Evolutionary conservation across 37 sponge, comb jelly and placozoan species (phyloP).

Genomic region (Amphimedon queenslandica): DNA sequence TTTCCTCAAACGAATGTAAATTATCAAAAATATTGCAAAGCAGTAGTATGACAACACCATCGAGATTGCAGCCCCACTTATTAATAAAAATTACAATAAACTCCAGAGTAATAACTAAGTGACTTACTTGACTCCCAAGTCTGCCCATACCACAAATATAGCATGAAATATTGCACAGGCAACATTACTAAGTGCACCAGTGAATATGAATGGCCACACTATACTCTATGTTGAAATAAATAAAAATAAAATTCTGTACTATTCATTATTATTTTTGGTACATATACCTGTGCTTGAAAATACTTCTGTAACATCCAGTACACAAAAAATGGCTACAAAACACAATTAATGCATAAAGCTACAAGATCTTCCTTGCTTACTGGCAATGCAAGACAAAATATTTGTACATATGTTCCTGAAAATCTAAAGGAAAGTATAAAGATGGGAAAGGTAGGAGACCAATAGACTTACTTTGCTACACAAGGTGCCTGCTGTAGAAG

Average conservation of each 20-base stretch:
- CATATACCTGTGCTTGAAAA: constrained; percentile 34
- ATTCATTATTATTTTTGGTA: background rate
- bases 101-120: background rate
- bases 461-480: constrained; percentile 29
- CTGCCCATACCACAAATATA: constrained; percentile 26
- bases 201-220: constrained; percentile 36
- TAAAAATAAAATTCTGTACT: background rate
- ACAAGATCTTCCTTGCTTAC: background rate
- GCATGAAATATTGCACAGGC: constrained; percentile 22
- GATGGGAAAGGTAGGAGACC: too few relatives aligned
- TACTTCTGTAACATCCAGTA: constrained; percentile 27
- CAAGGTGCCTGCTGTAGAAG: constrained; percentile 54
- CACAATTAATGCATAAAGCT: background rate
- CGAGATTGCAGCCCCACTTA: constrained; percentile 33
- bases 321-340: constrained; percentile 15
- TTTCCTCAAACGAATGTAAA: constrained; percentile 17
- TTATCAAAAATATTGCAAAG: constrained; percentile 23
- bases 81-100: background rate
- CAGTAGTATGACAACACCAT: constrained; percentile 1
- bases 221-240: constrained; percentile 23
- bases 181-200: constrained; percentile 7
- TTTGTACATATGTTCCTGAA: constrained; percentile 13
- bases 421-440: constrained; percentile 14
- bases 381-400: constrained; percentile 19
- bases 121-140: constrained; percentile 36